A percentile compares a stretch with the other conserved stretches of the same genome.
phyloP scores from a whole-genome alignment of 2,888 invertebrate species.

The Reticulitermes lucifugus region DNA sequence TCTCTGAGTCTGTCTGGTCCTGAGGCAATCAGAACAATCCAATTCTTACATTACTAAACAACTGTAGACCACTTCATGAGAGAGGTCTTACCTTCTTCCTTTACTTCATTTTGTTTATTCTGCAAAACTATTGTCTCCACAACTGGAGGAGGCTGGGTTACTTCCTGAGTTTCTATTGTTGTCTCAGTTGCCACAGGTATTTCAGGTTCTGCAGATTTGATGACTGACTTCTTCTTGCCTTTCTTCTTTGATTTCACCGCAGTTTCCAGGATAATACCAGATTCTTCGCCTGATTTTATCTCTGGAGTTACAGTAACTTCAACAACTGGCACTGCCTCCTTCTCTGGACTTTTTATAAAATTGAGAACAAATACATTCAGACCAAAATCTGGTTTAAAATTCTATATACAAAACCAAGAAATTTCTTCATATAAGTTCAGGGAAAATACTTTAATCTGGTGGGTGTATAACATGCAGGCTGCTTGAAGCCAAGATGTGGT shows the following conservation, averaged over 20 bases:
- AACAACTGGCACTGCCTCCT: background rate
- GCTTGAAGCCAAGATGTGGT: too few species aligned
- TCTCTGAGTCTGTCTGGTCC: too few species aligned
- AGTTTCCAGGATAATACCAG: slow-evolving; percentile 49
- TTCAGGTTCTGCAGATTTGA: slow-evolving; percentile 39
- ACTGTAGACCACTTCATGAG: background rate
- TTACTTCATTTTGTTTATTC: slow-evolving; percentile 1
- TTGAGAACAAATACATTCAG: background rate
- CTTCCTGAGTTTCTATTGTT: background rate
- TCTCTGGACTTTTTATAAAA: slow-evolving; percentile 11
- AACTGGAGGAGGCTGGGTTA: background rate
- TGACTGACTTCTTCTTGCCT: slow-evolving; percentile 67
- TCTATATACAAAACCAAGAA: too few species aligned
- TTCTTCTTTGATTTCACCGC: slow-evolving; percentile 64
- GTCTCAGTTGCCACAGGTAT: background rate
- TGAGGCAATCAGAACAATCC: too few species aligned
- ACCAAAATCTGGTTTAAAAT: too few species aligned
- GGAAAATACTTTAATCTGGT: too few species aligned
- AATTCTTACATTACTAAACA: too few species aligned
- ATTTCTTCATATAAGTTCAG: too few species aligned
- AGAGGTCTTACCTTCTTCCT: slow-evolving; percentile 21
- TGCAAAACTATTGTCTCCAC: background rate
- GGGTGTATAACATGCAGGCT: too few species aligned
- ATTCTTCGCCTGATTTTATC: slow-evolving; percentile 37
- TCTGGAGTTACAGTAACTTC: slow-evolving; percentile 12